phyloP scores from a whole-genome alignment of 2,797 vertebrate genomes.

The Spea hammondii region DNA sequence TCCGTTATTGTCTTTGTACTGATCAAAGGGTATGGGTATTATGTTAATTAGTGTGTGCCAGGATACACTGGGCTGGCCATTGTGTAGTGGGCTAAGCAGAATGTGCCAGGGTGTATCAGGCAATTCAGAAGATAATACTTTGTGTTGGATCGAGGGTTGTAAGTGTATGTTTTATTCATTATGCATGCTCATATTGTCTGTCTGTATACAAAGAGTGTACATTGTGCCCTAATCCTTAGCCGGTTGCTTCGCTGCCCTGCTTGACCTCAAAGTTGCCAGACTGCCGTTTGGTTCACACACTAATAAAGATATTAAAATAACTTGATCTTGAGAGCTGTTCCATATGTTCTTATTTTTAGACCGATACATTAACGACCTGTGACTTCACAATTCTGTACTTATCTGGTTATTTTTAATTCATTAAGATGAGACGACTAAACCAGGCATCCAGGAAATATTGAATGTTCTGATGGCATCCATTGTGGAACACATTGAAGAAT shows the following conservation, averaged over 20 bases:
- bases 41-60: background rate
- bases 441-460: too few species aligned
- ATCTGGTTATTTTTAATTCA: too few species aligned
- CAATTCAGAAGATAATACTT: background rate
- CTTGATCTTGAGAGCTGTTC: too few species aligned
- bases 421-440: too few species aligned
- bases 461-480: too few species aligned
- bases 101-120: background rate
- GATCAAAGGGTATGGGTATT: background rate
- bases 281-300: background rate
- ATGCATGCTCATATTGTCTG: conserved; percentile 1
- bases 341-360: too few species aligned
- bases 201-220: background rate
- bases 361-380: too few species aligned
- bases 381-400: too few species aligned
- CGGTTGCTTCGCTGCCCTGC: background rate
- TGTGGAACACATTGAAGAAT: too few species aligned
- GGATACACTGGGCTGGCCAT: background rate
- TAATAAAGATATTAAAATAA: background rate
- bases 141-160: background rate
- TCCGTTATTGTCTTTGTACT: background rate
- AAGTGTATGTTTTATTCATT: conserved; percentile 4
- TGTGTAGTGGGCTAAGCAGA: background rate
- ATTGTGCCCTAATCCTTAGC: background rate
- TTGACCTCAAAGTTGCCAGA: background rate